Evolutionary conservation across 30 jellyfish, hydroid and myxozoan species (phyloP), one percentile per base, ranked within the genome.

Genomic region (Aurelia sp.): DNA sequence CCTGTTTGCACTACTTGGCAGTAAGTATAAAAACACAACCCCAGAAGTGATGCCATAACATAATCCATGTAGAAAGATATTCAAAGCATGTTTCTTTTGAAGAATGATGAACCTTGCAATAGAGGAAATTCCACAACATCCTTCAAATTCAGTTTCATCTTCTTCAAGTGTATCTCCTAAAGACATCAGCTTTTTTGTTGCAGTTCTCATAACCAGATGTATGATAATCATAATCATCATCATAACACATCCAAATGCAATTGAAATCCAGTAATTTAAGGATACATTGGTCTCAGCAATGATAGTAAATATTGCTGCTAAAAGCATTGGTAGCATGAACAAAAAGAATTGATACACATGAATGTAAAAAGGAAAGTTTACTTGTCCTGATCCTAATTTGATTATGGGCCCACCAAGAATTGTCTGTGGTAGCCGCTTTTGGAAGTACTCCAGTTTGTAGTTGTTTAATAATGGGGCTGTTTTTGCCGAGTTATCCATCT

Each of bases 401-500:
- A 89, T 20, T 48, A 23, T 44, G 48, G 87, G 76, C 23, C 97
- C 97, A 13, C 97, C 97, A 51, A 76, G 71, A 58, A 81, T 35
- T 21, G 97, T 89, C 59, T 81, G 97, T n/a, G 89, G 83, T 27
- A 89, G 50, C 41, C 88, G 41, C 76, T 66, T 67, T 19, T 22
- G 30, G 64, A 89, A 75, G 68, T 80, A 89, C 17, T 74, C 89
- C 40, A 55, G 66, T 50, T 89, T 89, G 69, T 89, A 89, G 13
- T 81, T 83, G 72, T 89, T 89, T 35, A 89, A 67, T 44, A 89
- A 62, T 6, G 97, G 97, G 20, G 97, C 71, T 67, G 83, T 81
- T 59, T 66, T 87, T 9, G 90, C 93, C 0, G 90, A 71, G 31
- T 78, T 80, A 67, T 78, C 96, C 96, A 78, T 87, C 22, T 50